These are phyloP conservation scores for Furcifer pardalis DNA, from an alignment of 2,797 vertebrate genomes.

Conservation along the genomic window DNA sequence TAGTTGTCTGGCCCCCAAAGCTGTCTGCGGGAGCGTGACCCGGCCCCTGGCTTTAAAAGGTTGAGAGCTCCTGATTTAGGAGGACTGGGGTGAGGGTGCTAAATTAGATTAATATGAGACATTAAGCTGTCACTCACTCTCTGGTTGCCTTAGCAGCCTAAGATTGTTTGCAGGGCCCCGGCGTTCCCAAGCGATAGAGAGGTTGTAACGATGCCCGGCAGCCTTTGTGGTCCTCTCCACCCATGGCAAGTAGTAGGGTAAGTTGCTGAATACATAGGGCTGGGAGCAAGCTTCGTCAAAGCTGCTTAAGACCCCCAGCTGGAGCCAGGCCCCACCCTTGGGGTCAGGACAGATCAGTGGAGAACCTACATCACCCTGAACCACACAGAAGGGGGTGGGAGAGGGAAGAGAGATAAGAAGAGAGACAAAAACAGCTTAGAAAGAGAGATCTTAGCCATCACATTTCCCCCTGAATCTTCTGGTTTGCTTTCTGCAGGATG, in stretches of 20 bases:
- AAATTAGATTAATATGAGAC: too few relatives aligned
- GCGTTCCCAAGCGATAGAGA: not conserved
- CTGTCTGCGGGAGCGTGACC: too few relatives aligned
- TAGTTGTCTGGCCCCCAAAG: too few relatives aligned
- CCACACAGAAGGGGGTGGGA: not conserved
- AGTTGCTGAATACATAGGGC: constrained; percentile 52
- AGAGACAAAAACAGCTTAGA: not conserved
- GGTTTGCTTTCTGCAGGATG: not conserved
- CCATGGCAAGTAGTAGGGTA: constrained; percentile 47
- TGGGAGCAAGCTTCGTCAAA: constrained; percentile 48
- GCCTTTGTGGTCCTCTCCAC: constrained; percentile 34
- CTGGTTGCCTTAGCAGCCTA: not conserved
- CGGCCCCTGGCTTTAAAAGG: too few relatives aligned
- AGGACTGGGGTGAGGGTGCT: not conserved
- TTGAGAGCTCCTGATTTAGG: not conserved
- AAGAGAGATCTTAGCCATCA: not conserved
- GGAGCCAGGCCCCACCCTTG: constrained; percentile 44
- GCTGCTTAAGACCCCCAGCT: constrained; percentile 48
- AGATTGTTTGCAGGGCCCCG: not conserved
- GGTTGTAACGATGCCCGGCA: not conserved
- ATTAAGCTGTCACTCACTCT: constrained; percentile 8
- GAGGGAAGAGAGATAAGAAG: not conserved
- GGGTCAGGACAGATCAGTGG: constrained; percentile 42
- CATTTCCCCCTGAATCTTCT: not conserved
- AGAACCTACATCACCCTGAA: constrained; percentile 53